These are phyloP conservation scores for Pelobates cultripes DNA, from an alignment of 2,797 vertebrate genomes.

Conservation along the genomic window DNA sequence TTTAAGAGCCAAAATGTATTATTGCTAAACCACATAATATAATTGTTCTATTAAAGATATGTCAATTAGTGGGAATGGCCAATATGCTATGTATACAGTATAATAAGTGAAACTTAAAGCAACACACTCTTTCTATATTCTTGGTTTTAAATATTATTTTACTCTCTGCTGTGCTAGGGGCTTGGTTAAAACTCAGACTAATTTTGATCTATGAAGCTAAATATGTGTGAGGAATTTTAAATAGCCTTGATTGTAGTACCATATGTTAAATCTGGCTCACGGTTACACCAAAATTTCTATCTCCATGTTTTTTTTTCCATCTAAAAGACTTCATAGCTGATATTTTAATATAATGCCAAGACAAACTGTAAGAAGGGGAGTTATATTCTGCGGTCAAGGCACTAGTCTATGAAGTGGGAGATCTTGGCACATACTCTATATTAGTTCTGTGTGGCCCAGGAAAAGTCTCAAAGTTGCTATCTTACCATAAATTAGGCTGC, in stretches of 20 bases:
- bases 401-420: conserved; percentile 46
- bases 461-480: conserved; percentile 9
- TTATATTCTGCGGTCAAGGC: conserved; percentile 34
- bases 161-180: no score
- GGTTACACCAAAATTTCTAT: conserved; percentile 10
- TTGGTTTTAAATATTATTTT: no score
- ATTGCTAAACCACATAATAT: no score
- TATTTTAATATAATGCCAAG: conserved; percentile 47
- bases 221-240: neutral
- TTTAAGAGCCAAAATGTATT: no score
- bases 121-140: no score
- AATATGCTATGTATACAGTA: no score
- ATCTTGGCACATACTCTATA: conserved; percentile 28
- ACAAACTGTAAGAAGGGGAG: conserved; percentile 30
- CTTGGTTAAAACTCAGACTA: neutral
- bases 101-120: no score
- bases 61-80: no score
- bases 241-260: neutral
- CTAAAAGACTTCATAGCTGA: conserved; percentile 26
- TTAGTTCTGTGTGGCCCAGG: conserved; percentile 44
- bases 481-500: conserved; percentile 31
- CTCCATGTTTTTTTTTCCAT: conserved; percentile 22
- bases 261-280: conserved; percentile 31
- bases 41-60: no score
- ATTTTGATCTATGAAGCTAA: neutral